Conservation (phyloP, 2,113 vertebrate species). For the Podarcis muralis region DNA sequence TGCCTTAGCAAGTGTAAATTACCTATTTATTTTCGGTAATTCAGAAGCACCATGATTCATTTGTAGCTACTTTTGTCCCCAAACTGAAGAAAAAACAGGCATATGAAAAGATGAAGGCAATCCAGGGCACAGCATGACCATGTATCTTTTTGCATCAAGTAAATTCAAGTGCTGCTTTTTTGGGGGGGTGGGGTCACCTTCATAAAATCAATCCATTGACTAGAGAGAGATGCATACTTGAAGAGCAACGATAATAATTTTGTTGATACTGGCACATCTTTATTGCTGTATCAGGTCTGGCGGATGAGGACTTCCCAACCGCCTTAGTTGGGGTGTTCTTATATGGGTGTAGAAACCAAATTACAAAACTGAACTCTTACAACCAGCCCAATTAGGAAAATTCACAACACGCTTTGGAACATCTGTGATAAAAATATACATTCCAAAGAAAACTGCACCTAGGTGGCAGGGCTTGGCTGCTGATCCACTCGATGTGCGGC, state of each 20-base stretch:
- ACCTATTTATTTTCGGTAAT: too few relatives aligned
- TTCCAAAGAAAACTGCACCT: constrained; percentile 53
- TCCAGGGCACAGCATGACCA: neutral
- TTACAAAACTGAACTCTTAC: constrained; percentile 50
- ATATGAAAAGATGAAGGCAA: too few relatives aligned
- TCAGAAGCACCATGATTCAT: neutral
- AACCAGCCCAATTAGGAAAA: constrained; percentile 58
- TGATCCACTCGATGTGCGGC: constrained; percentile 60
- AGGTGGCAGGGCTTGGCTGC: constrained; percentile 34
- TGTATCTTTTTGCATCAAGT: neutral
- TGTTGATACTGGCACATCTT: constrained; percentile 68
- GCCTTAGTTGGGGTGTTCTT: neutral
- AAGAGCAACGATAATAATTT: constrained; percentile 34
- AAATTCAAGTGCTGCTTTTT: neutral
- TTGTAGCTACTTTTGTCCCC: neutral
- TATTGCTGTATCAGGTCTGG: constrained; percentile 69
- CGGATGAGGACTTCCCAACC: constrained; percentile 44
- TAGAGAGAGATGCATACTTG: constrained; percentile 45
- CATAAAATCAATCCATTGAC: constrained; percentile 4
- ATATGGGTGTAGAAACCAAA: constrained; percentile 26
- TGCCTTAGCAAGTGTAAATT: too few relatives aligned
- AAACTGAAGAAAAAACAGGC: too few relatives aligned
- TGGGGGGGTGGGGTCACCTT: neutral
- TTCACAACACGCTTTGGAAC: constrained; percentile 53
- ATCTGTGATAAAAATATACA: constrained; percentile 62